These are phyloP conservation scores for Zaprionus gabonicus DNA, from an alignment of 1,140 invertebrate species.

Conservation along the genomic window DNA sequence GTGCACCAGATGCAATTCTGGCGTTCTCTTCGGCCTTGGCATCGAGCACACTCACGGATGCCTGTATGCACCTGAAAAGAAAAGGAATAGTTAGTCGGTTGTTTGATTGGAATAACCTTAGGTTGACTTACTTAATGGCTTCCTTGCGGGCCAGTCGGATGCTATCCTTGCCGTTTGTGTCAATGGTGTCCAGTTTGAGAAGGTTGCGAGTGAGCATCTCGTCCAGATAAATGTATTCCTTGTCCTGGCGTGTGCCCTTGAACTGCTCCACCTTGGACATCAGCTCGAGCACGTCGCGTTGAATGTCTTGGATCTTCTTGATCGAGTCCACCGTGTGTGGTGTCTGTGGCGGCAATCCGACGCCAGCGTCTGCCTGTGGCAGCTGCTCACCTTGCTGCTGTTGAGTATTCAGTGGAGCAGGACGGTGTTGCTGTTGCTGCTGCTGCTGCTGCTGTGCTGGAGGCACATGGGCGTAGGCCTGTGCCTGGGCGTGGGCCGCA, in stretches of 20 bases:
- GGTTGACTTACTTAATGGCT: slow-evolving; percentile 88
- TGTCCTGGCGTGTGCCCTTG: slow-evolving; percentile 90
- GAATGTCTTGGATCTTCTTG: slow-evolving; percentile 91
- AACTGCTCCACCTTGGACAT: slow-evolving; percentile 92
- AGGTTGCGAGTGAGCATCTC: slow-evolving; percentile 97
- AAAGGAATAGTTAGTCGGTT: neutral
- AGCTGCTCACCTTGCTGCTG: slow-evolving; percentile 58
- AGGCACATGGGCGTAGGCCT: slow-evolving; percentile 65
- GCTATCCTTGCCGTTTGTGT: slow-evolving; percentile 95
- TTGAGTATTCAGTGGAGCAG: slow-evolving; percentile 64
- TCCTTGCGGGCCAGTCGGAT: slow-evolving; percentile 93
- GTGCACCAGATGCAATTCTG: slow-evolving; percentile 34
- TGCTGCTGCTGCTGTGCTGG: slow-evolving; percentile 60
- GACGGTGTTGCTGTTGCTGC: slow-evolving; percentile 52
- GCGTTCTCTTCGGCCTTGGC: slow-evolving; percentile 87
- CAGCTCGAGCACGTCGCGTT: slow-evolving; percentile 91
- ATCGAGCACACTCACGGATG: slow-evolving; percentile 93
- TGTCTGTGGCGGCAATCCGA: slow-evolving; percentile 79
- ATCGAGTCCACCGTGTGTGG: slow-evolving; percentile 88
- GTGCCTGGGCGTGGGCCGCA: slow-evolving; percentile 42
- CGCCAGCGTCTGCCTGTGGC: slow-evolving; percentile 38
- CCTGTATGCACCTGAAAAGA: slow-evolving; percentile 90
- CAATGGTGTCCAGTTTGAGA: slow-evolving; percentile 95
- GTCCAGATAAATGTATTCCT: slow-evolving; percentile 94
- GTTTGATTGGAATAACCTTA: neutral